These are phyloP conservation scores for Arge pagana DNA, from an alignment of 2,888 invertebrate species.

Conservation along the genomic window DNA sequence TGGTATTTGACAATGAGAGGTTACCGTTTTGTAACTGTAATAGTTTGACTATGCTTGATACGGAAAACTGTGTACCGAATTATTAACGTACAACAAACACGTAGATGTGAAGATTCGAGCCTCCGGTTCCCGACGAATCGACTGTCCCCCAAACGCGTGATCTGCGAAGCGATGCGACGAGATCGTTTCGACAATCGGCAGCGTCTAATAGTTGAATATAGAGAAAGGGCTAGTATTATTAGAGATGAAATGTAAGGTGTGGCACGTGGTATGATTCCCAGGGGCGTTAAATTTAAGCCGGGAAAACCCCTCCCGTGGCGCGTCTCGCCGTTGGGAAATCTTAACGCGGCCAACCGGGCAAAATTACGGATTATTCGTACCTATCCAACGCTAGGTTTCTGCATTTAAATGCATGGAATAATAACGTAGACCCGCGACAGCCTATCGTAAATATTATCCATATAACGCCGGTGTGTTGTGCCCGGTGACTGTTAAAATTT, in stretches of 20 bases:
- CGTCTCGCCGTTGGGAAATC: slow-evolving; percentile 33
- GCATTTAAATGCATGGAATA: slow-evolving; percentile 57
- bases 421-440: slow-evolving; percentile 38
- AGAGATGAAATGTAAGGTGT: slow-evolving; percentile 22
- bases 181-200: too few species aligned
- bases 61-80: too few species aligned
- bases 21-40: too few species aligned
- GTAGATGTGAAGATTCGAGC: too few species aligned
- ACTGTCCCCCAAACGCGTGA: too few species aligned
- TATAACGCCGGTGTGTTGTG: slow-evolving; percentile 7
- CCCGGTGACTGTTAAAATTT: slow-evolving; percentile 3
- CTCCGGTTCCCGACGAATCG: too few species aligned
- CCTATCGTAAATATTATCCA: slow-evolving; percentile 41
- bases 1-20: too few species aligned
- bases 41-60: too few species aligned
- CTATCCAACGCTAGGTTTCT: slow-evolving; percentile 34
- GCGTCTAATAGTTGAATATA: too few species aligned
- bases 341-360: slow-evolving; percentile 33
- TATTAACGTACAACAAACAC: too few species aligned
- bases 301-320: slow-evolving; percentile 19
- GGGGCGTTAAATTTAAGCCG: slow-evolving; percentile 42
- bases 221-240: too few species aligned
- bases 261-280: slow-evolving; percentile 20
- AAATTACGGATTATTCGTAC: slow-evolving; percentile 46
- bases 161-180: too few species aligned